phyloP scores from a whole-genome alignment of 1,140 invertebrate species.

The Elymnias hypermnestra region DNA sequence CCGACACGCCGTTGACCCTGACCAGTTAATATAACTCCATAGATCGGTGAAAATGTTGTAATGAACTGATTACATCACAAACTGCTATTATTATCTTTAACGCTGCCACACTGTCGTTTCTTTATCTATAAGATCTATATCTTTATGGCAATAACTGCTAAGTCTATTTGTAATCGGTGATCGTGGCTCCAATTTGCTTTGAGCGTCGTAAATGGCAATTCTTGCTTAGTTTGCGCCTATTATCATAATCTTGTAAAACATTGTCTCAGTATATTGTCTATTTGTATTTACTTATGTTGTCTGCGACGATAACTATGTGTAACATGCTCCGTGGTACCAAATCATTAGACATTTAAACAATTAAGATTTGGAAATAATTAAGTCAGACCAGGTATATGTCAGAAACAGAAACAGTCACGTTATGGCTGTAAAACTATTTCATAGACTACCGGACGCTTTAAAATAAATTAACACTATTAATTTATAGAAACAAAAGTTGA shows the following conservation, averaged over 20 bases:
- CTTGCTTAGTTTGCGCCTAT: conserved; percentile 2
- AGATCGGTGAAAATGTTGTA: conserved; percentile 21
- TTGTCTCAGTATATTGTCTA: neutral
- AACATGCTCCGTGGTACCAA: no score
- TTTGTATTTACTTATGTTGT: neutral
- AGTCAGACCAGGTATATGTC: no score
- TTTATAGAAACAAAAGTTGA: no score
- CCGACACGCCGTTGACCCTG: conserved; percentile 19
- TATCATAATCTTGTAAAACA: conserved; percentile 5
- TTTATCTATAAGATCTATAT: conserved; percentile 18
- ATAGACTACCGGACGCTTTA: no score
- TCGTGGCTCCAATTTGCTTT: conserved; percentile 14
- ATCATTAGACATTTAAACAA: no score
- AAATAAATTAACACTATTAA: no score
- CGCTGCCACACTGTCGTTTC: conserved; percentile 10
- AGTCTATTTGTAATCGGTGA: conserved; percentile 15
- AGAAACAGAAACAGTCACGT: no score
- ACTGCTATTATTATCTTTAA: conserved; percentile 12
- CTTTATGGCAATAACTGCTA: conserved; percentile 11
- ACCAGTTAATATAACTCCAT: conserved; percentile 12
- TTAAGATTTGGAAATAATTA: no score
- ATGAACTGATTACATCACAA: conserved; percentile 19
- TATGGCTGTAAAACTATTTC: no score
- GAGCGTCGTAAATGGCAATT: conserved; percentile 11
- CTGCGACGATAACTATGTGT: no score